Percentiles rank a stretch among this genome's conserved stretches.
These are phyloP conservation scores for Anguilla japonica DNA, from an alignment of 2,113 vertebrate species.

Conservation along the genomic window DNA sequence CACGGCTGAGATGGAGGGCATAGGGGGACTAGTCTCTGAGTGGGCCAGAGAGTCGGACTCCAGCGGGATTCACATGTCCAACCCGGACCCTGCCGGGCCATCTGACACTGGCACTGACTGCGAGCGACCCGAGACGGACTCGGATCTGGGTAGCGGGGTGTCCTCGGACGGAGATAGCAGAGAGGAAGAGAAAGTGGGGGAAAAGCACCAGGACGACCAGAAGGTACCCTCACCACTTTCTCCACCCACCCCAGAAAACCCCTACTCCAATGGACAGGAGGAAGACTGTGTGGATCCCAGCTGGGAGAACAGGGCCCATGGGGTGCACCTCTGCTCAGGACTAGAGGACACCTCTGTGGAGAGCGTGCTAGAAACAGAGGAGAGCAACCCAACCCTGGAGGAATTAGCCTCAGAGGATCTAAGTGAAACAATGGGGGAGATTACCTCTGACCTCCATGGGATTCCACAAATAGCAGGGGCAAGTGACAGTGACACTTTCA, in stretches of 20 bases:
- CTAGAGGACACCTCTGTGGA: conserved; percentile 28
- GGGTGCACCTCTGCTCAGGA: conserved; percentile 48
- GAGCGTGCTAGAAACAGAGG: conserved; percentile 41
- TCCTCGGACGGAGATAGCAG: conserved; percentile 56
- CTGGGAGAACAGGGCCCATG: conserved; percentile 49
- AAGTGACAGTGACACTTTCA: conserved; percentile 5
- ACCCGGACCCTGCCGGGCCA: conserved; percentile 50
- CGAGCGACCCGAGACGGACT: conserved; percentile 58
- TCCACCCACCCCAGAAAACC: conserved; percentile 46
- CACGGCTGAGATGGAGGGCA: conserved; percentile 36
- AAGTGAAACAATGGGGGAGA: conserved; percentile 20
- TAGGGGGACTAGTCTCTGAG: conserved; percentile 41
- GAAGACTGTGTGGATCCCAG: conserved; percentile 51
- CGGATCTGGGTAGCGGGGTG: conserved; percentile 59
- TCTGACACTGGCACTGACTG: conserved; percentile 46
- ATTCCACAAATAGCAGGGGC: conserved; percentile 38
- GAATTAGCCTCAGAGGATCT: conserved; percentile 42
- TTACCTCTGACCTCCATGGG: conserved; percentile 41
- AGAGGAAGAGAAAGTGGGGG: conserved; percentile 39
- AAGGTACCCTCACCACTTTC: conserved; percentile 29
- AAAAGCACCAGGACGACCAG: conserved; percentile 27
- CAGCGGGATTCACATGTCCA: conserved; percentile 61
- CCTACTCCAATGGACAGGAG: conserved; percentile 43
- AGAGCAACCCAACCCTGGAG: conserved; percentile 44
- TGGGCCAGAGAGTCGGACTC: conserved; percentile 63